These are phyloP conservation scores for Ascidia mentula DNA, from an alignment of 23 tunicate genomes.

Conservation along the genomic window DNA sequence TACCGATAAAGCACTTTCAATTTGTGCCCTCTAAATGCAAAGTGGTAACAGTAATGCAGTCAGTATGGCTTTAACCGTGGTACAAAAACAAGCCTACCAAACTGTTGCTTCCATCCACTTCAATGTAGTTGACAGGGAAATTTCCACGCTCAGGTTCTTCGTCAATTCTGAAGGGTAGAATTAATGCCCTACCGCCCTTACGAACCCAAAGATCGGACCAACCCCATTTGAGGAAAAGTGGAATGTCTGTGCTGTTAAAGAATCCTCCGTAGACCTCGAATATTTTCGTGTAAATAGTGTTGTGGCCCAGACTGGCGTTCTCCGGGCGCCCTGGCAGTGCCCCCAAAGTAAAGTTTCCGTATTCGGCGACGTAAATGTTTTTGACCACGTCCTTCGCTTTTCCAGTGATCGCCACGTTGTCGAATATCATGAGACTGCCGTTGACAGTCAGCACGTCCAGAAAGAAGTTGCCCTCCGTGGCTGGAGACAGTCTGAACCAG, in stretches of 20 bases:
- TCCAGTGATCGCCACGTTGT: conserved; percentile 8
- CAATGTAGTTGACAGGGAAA: conserved; percentile 3
- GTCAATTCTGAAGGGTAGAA: background rate
- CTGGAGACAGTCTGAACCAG: background rate
- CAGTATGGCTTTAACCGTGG: too few species aligned
- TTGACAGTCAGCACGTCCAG: background rate
- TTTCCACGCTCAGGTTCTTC: background rate
- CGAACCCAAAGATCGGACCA: background rate
- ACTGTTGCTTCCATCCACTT: conserved; percentile 10
- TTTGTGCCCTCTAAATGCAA: too few species aligned
- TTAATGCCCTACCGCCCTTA: background rate
- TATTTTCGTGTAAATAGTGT: background rate
- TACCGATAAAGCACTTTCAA: too few species aligned
- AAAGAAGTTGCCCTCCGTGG: background rate
- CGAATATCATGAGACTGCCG: conserved; percentile 9
- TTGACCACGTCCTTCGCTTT: conserved; percentile 7
- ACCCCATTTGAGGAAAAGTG: conserved; percentile 2
- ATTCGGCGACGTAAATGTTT: background rate
- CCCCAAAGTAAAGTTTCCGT: conserved; percentile 6
- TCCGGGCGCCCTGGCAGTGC: background rate
- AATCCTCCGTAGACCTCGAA: background rate
- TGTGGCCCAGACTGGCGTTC: background rate
- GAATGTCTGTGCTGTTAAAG: background rate
- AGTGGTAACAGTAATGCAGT: too few species aligned
- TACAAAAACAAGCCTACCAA: conserved; percentile 21